Conservation (phyloP, 1,140 invertebrate species). For the Bombus picipes region DNA sequence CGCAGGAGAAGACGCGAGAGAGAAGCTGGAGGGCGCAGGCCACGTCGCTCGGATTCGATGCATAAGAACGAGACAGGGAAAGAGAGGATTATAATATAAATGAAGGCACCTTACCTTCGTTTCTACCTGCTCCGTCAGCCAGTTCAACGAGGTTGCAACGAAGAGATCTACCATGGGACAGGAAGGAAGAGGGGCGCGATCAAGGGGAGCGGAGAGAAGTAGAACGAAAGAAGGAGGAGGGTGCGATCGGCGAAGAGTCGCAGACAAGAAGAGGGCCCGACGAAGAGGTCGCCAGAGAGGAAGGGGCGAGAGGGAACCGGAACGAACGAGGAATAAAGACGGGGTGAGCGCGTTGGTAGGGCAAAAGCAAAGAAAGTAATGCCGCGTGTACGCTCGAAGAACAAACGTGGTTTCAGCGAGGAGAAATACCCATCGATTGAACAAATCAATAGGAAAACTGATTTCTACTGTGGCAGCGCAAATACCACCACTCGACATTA, state of each 20-base stretch:
- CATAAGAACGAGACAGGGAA: constrained; percentile 63
- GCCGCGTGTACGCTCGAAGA: background rate
- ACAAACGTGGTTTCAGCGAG: background rate
- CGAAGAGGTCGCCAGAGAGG: constrained; percentile 23
- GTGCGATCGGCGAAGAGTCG: background rate
- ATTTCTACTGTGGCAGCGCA: no score
- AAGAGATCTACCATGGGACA: background rate
- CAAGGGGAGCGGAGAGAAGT: background rate
- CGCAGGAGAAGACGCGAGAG: background rate
- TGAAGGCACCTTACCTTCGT: constrained; percentile 66
- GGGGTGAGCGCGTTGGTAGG: background rate
- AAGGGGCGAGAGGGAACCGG: background rate
- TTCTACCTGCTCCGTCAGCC: constrained; percentile 60
- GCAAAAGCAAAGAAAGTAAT: background rate
- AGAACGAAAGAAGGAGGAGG: constrained; percentile 1
- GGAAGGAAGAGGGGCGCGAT: background rate
- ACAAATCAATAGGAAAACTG: no score
- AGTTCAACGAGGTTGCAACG: constrained; percentile 32
- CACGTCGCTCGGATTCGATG: constrained; percentile 55
- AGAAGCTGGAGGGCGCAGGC: background rate
- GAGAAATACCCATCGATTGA: background rate
- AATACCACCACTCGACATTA: no score
- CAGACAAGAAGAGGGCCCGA: constrained; percentile 8
- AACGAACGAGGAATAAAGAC: constrained; percentile 8
- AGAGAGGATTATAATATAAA: constrained; percentile 72